phyloP scores from a whole-genome alignment of 2,888 invertebrate species.

The Eilema griseolum region DNA sequence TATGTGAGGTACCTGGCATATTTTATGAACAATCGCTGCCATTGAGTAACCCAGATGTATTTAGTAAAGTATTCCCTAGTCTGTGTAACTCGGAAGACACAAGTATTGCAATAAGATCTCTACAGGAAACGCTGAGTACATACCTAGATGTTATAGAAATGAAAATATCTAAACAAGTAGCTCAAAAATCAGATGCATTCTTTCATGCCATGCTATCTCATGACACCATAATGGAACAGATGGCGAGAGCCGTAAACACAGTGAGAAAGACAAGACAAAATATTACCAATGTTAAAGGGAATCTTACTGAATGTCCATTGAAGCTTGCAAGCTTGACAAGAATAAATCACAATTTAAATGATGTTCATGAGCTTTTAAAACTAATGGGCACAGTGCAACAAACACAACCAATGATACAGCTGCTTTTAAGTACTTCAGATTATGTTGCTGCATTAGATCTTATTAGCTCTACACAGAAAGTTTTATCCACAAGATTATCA shows the following conservation, averaged over 20 bases:
- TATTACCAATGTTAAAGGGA: slow-evolving; percentile 92
- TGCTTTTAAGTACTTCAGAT: slow-evolving; percentile 97
- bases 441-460: slow-evolving; percentile 99
- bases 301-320: slow-evolving; percentile 93
- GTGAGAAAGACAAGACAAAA: slow-evolving; percentile 91
- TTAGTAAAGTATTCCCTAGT: slow-evolving; percentile 94
- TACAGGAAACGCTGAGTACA: slow-evolving; percentile 97
- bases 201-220: slow-evolving; percentile 99
- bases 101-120: slow-evolving; percentile 89
- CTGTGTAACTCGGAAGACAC: slow-evolving; percentile 85
- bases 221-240: slow-evolving; percentile 98
- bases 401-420: slow-evolving; percentile 98
- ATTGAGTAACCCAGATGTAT: slow-evolving; percentile 93
- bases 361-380: slow-evolving; percentile 92
- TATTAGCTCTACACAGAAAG: slow-evolving; percentile 98
- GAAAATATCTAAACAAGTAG: slow-evolving; percentile 96
- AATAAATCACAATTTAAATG: slow-evolving; percentile 88
- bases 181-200: slow-evolving; percentile 98
- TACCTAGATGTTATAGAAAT: slow-evolving; percentile 98
- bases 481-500: slow-evolving; percentile 94
- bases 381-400: slow-evolving; percentile 98
- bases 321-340: slow-evolving; percentile 91
- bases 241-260: slow-evolving; percentile 93
- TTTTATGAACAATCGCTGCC: slow-evolving; percentile 93
- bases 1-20: slow-evolving; percentile 93